Base-by-base conservation (phyloP, 1,140 invertebrate species). In the Micrasema longulum region DNA sequence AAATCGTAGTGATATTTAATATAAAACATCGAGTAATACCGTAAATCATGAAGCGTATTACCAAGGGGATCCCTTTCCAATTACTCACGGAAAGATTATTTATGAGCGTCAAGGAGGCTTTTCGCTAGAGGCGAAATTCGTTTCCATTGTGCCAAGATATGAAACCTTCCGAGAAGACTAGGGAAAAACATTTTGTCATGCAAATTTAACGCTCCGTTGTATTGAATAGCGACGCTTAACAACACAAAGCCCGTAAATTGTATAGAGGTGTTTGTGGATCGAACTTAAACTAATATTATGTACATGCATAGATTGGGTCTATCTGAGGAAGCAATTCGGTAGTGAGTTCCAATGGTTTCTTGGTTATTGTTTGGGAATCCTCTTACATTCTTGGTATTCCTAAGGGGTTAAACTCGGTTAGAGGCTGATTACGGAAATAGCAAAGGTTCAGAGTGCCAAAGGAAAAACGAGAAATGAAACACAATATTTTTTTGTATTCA, bases 121-220 rank as follows among this genome's bases (percentile, higher is more conserved):
- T 22, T 1, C 35, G 16, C 55, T 16, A 18, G 55, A 16, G 36
- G 35, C 7, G 55, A 22, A 41, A 20, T 60, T 7, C n/a, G 4
- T 16, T 60, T 35, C 12, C 52, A 52, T 22, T 22, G 55, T 43
- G 35, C 16, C 22, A 11, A 22, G 55, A 60, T 60, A 38, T 60
- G 55, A 60, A 38, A 14, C 50, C 16, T 36, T 60, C 35, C 14
- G 16, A 22, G 55, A 35, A 60, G 20, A 52, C 18, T 20, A 31
- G 36, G 18, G 36, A 60, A 60, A 60, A 38, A 60, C 55, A 60
- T 60, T 60, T 60, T 60, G 55, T 60, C 55, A 60, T 60, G 55
- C 55, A 60, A 60, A 60, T 60, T 60, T 60, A 41, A 60, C 55
- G 55, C 35, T 22, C 9, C 35, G 18, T 60, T 12, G 36, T 60